phyloP scores from a whole-genome alignment of 2,113 vertebrate genomes.

The Ciconia boyciana region DNA sequence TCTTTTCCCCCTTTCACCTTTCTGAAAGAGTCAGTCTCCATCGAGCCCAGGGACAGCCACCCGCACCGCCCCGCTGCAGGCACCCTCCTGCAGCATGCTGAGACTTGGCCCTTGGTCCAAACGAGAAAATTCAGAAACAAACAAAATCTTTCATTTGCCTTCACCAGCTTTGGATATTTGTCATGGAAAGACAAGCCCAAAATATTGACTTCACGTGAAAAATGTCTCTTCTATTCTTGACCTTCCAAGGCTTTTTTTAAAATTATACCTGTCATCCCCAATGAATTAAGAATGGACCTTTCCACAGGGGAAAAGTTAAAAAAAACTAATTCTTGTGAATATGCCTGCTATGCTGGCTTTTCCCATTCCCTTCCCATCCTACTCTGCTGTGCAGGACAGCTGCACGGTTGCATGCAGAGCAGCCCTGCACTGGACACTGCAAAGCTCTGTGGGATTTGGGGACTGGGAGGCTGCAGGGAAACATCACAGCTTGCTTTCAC shows the following conservation, averaged over 20 bases:
- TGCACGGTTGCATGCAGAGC: accelerated
- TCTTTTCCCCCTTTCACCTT: not conserved
- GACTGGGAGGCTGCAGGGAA: not conserved
- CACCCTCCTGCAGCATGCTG: not conserved
- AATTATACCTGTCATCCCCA: not conserved
- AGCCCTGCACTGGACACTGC: accelerated
- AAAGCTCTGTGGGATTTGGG: not conserved
- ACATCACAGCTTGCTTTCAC: not conserved
- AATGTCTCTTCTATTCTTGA: not conserved
- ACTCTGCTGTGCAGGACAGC: not conserved
- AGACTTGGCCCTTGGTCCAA: not conserved
- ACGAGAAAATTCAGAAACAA: not conserved
- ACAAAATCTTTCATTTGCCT: not conserved
- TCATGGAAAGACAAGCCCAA: not conserved
- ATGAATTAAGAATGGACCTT: not conserved
- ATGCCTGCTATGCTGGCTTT: not conserved
- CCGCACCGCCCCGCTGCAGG: not conserved
- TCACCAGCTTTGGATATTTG: not conserved
- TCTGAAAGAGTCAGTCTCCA: not conserved
- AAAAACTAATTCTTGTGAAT: not conserved
- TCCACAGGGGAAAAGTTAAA: not conserved
- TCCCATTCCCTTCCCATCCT: not conserved
- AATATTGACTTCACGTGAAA: not conserved
- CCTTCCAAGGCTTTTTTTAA: not conserved
- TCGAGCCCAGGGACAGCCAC: not conserved